A percentile compares a stretch with the other conserved stretches of the same genome.
Conservation (phyloP, 1,140 invertebrate genomes). For the Eciton burchellii region DNA sequence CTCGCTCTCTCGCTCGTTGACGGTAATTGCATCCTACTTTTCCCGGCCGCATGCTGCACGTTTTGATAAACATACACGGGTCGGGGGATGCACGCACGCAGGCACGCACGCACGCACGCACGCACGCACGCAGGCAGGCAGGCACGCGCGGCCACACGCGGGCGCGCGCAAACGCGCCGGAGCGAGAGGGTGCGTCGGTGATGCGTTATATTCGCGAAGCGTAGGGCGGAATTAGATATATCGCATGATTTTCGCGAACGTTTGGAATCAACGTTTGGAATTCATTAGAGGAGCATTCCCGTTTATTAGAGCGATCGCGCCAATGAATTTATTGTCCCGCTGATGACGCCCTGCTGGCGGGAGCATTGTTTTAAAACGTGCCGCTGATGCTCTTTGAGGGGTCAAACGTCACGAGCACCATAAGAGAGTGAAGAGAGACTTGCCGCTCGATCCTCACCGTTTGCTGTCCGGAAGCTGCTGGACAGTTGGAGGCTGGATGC, state of each 20-base stretch:
- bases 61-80: conserved; percentile 59
- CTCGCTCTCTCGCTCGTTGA: conserved; percentile 43
- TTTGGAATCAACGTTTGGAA: conserved; percentile 23
- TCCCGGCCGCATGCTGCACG: conserved; percentile 47
- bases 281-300: not conserved
- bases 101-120: not conserved
- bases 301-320: not conserved
- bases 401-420: not conserved
- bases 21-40: conserved; percentile 70
- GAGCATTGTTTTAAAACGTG: not conserved
- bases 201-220: not conserved
- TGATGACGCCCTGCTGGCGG: not conserved
- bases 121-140: not conserved
- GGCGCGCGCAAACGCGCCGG: not conserved
- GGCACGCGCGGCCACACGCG: no score
- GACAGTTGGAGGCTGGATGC: no score
- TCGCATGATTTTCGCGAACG: conserved; percentile 16
- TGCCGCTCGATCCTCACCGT: not conserved
- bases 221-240: conserved; percentile 16
- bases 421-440: no score
- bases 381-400: not conserved
- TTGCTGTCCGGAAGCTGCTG: not conserved
- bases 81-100: conserved; percentile 2
- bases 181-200: not conserved
- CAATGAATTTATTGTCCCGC: not conserved